Evolutionary conservation across 1,140 invertebrate genomes (phyloP), one percentile per base, ranked within the genome.

Genomic region (Lithobius niger): DNA sequence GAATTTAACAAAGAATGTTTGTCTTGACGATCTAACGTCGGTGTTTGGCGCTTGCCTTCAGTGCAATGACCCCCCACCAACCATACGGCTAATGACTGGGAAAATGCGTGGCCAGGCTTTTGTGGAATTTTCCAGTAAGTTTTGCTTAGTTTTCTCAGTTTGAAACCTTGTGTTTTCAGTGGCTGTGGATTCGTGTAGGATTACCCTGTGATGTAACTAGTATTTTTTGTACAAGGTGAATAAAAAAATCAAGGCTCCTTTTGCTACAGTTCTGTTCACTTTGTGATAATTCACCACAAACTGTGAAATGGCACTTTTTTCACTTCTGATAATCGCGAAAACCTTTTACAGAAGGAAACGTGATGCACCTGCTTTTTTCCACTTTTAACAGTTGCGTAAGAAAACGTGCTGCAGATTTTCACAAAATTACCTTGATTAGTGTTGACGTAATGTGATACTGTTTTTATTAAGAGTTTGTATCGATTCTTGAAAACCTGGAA

Each of bases 91-190:
- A 4, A 68, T 78, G 67, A 64, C 58, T 24, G 76, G 76, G 3
- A 72, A 66, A 68, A 76, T 78, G 76, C 72, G 66, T 64, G 76
- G 77, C 57, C 77, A 78, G 64, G 77, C 75, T 31, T 79, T 79
- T 67, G 60, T 77, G 19, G 71, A 70, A 48, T 76, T 77, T 65
- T 47, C 61, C 53, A 63, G 76, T 77, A 70, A 67, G 66, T 55
- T 24, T 13, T 51, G 19, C 10, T n/a, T 4, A 45, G 3, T 49
- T 55, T 50, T 54, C 10, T 28, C 3, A 49, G 24, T 51, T 45
- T 51, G 3, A 55, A 27, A 49, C 6, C 15, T 18, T 15, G 6
- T 47, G 19, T 21, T 15, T 6, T 47, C 22, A 40, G 18, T 18
- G 31, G 10, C 10, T n/a, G n/a, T n/a, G n/a, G n/a, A 36, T 36